phyloP scores from a whole-genome alignment of 2,797 vertebrate genomes.

The Eleutherodactylus coqui region DNA sequence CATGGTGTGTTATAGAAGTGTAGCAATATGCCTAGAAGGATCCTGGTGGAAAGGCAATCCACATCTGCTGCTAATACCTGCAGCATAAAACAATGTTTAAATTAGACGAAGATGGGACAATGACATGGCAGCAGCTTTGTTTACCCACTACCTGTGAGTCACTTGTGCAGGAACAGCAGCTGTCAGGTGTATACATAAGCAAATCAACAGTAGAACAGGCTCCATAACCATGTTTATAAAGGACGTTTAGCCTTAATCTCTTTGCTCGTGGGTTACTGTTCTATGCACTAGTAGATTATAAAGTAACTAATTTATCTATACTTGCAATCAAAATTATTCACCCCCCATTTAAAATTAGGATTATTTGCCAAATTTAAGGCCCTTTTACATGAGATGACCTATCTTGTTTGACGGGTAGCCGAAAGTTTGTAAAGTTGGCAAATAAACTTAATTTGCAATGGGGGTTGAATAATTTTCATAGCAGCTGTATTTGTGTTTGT shows the following conservation, averaged over 20 bases:
- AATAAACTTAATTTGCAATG: too few species aligned
- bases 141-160: slow-evolving; percentile 46
- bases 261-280: neutral
- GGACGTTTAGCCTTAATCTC: neutral
- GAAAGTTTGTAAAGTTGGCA: too few species aligned
- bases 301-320: too few species aligned
- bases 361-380: too few species aligned
- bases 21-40: neutral
- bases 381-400: too few species aligned
- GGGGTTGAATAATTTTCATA: too few species aligned
- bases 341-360: too few species aligned
- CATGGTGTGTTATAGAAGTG: slow-evolving; percentile 21
- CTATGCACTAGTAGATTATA: neutral
- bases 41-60: slow-evolving; percentile 21
- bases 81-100: slow-evolving; percentile 32
- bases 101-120: slow-evolving; percentile 37
- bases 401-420: too few species aligned
- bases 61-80: slow-evolving; percentile 45
- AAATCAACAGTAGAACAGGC: slow-evolving; percentile 23
- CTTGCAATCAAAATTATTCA: too few species aligned
- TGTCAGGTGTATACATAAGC: slow-evolving; percentile 24
- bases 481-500: too few species aligned
- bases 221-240: neutral
- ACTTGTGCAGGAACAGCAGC: slow-evolving; percentile 26
- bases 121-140: slow-evolving; percentile 9